Evolutionary conservation across 2,797 vertebrate genomes (phyloP).

Genomic region (Brotula barbata): DNA sequence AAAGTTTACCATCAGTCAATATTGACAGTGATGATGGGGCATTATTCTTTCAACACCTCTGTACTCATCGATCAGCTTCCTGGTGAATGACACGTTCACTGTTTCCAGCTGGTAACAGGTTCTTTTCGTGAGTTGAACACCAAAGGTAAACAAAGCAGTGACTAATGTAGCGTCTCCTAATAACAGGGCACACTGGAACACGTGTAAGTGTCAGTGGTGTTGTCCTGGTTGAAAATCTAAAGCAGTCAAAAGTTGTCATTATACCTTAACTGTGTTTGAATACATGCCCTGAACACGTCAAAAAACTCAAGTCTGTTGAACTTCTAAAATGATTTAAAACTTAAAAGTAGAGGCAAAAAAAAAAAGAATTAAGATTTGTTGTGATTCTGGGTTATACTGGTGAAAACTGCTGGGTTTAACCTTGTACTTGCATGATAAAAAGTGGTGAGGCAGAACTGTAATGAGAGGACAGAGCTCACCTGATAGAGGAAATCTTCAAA

Average conservation of each 20-base stretch:
- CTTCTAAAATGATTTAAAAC: background rate
- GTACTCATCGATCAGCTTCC: background rate
- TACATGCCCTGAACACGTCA: too few species aligned
- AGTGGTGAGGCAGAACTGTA: background rate
- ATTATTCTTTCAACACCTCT: constrained; percentile 45
- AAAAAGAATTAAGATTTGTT: background rate
- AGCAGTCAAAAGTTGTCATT: too few species aligned
- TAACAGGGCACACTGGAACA: background rate
- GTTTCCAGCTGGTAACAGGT: constrained; percentile 22
- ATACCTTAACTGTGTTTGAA: too few species aligned
- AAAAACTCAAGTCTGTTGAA: too few species aligned
- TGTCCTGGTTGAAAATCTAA: constrained; percentile 7
- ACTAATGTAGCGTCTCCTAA: constrained; percentile 10
- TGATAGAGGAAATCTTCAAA: constrained; percentile 99
- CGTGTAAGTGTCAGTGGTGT: background rate
- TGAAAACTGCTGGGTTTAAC: background rate
- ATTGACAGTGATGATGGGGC: constrained; percentile 47
- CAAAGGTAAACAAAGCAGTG: constrained; percentile 39
- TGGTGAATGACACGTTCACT: constrained; percentile 11
- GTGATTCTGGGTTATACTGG: background rate
- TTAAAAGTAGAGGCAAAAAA: background rate
- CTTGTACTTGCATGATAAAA: background rate
- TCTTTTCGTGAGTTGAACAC: constrained; percentile 20
- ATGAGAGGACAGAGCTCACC: constrained; percentile 70
- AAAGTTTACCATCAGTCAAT: constrained; percentile 59